Evolutionary conservation across 1,140 invertebrate genomes (phyloP).

Genomic region (Chlorops oryzae): DNA sequence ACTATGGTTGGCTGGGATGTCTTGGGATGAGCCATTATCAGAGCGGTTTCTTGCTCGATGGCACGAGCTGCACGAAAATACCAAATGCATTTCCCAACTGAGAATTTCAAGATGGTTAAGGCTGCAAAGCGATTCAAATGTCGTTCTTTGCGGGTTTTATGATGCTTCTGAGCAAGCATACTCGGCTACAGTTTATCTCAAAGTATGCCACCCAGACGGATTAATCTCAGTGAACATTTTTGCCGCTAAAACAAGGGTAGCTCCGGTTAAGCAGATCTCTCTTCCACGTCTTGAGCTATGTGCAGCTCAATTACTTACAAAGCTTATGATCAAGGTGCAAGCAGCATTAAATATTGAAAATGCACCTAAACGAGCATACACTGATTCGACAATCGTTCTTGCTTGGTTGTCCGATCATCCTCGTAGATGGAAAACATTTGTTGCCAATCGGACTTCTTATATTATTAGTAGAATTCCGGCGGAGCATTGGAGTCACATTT

Average conservation of each 20-base stretch:
- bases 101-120: too few relatives aligned
- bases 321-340: conserved; percentile 9
- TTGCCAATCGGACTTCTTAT: conserved; percentile 26
- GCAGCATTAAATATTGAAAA: neutral
- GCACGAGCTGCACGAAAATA: too few relatives aligned
- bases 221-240: too few relatives aligned
- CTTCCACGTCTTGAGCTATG: conserved; percentile 20
- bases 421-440: conserved; percentile 24
- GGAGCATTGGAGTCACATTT: conserved; percentile 27
- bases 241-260: conserved; percentile 14
- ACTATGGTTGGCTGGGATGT: too few relatives aligned
- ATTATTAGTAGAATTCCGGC: conserved; percentile 21
- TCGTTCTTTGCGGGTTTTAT: too few relatives aligned
- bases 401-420: conserved; percentile 12
- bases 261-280: conserved; percentile 13
- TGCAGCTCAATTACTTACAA: conserved; percentile 14
- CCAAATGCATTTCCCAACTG: too few relatives aligned
- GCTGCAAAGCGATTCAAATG: too few relatives aligned
- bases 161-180: too few relatives aligned
- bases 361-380: neutral
- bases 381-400: conserved; percentile 17
- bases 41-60: too few relatives aligned
- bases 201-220: too few relatives aligned
- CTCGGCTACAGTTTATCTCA: too few relatives aligned
- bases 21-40: too few relatives aligned